Evolutionary conservation across 2,113 vertebrate species (phyloP).

Genomic region (Elanoides forficatus): DNA sequence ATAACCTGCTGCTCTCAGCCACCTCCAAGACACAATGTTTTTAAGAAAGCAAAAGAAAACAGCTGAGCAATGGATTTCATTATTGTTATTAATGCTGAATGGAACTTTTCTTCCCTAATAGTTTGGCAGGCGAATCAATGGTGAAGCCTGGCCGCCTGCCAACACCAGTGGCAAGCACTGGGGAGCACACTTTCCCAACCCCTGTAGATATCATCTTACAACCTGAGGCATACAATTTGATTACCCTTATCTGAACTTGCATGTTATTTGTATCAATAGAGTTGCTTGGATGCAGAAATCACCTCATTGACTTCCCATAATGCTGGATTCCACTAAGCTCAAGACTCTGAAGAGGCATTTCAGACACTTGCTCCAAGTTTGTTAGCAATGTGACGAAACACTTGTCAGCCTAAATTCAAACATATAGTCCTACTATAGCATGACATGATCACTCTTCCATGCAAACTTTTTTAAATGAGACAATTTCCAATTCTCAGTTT

Average conservation of each 20-base stretch:
- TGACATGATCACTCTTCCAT: neutral
- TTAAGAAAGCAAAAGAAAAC: neutral
- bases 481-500: neutral
- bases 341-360: neutral
- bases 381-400: neutral
- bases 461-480: neutral
- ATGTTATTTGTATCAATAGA: neutral
- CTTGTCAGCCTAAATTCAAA: neutral
- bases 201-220: neutral
- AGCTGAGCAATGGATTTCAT: neutral
- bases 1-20: neutral
- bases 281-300: neutral
- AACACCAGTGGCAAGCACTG: neutral
- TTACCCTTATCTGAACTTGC: slow-evolving; percentile 2
- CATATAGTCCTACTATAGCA: neutral
- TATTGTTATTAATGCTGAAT: neutral
- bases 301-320: neutral
- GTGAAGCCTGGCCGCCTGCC: neutral
- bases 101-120: neutral
- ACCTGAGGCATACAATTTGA: neutral
- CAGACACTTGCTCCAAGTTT: neutral
- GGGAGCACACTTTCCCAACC: neutral
- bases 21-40: neutral
- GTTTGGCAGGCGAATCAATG: neutral
- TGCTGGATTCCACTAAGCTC: neutral